These are phyloP conservation scores for Tauraco hartlaubi DNA, from an alignment of 2,797 vertebrate species.

Conservation along the genomic window DNA sequence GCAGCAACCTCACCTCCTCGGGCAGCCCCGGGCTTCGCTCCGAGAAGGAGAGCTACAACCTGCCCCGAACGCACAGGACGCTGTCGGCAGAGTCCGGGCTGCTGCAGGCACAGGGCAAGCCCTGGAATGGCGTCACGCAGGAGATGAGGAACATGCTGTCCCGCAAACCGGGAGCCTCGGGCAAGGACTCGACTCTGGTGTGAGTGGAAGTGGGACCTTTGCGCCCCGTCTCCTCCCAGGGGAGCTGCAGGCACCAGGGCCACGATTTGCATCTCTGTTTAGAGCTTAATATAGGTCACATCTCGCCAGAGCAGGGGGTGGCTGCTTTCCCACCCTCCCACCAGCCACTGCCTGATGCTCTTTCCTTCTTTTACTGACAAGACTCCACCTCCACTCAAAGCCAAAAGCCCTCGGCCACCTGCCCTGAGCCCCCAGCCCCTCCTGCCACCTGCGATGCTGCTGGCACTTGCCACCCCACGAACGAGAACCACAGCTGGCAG, in stretches of 20 bases:
- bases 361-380: neutral
- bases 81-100: slow-evolving; percentile 82
- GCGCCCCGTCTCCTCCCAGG: rapidly evolving
- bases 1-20: slow-evolving; percentile 66
- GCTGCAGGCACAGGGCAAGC: slow-evolving; percentile 79
- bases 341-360: neutral
- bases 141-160: slow-evolving; percentile 88
- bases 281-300: neutral
- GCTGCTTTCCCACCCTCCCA: neutral
- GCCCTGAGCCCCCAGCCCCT: neutral
- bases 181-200: slow-evolving; percentile 92
- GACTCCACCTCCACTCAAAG: neutral
- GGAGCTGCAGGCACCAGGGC: neutral
- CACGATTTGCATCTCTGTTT: neutral
- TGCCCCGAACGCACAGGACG: slow-evolving; percentile 79
- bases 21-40: slow-evolving; percentile 56
- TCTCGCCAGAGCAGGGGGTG: neutral
- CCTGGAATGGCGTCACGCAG: slow-evolving; percentile 87
- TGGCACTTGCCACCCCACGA: neutral
- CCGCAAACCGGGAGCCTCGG: slow-evolving; percentile 75
- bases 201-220: neutral
- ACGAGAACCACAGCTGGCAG: neutral
- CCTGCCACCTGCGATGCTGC: neutral
- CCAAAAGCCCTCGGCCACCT: rapidly evolving
- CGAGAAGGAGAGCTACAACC: slow-evolving; percentile 75